phyloP scores from a whole-genome alignment of 1,140 invertebrate genomes.

The Drosophila ironensis region DNA sequence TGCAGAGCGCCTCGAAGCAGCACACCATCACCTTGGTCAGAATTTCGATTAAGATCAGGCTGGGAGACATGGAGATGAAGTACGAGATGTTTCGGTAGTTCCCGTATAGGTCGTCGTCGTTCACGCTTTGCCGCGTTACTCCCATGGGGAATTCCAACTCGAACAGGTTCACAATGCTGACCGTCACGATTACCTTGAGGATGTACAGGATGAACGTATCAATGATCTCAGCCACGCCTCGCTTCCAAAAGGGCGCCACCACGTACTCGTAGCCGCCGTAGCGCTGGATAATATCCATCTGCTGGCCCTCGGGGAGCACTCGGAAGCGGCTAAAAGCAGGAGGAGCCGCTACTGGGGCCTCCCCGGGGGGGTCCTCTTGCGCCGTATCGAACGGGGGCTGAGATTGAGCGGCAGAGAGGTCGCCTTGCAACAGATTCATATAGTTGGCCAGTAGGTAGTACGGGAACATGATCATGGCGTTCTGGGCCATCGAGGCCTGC shows the following conservation, averaged over 20 bases:
- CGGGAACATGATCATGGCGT: conserved; percentile 84
- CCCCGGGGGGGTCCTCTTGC: not conserved
- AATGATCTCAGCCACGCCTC: conserved; percentile 91
- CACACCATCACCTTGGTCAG: conserved; percentile 73
- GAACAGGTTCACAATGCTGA: conserved; percentile 90
- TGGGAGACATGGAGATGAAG: conserved; percentile 66
- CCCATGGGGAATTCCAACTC: conserved; percentile 83
- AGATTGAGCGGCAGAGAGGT: not conserved
- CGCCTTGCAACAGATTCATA: conserved; percentile 81
- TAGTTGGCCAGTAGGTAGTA: conserved; percentile 84
- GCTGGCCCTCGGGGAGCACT: conserved; percentile 53
- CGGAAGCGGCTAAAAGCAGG: conserved; percentile 65
- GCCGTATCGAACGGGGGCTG: too few relatives aligned
- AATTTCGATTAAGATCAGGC: conserved; percentile 70
- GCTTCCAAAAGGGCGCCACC: conserved; percentile 92
- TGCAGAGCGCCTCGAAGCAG: conserved; percentile 76
- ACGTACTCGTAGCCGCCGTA: conserved; percentile 87
- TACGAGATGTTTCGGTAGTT: conserved; percentile 64
- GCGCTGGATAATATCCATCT: conserved; percentile 70
- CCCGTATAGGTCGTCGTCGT: conserved; percentile 66
- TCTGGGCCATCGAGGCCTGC: conserved; percentile 84
- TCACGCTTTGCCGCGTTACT: conserved; percentile 59
- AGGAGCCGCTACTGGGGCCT: not conserved
- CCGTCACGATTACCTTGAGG: conserved; percentile 91
- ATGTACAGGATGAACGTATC: conserved; percentile 93